phyloP scores from a whole-genome alignment of 2,113 vertebrate species.

The Jaculus jaculus region DNA sequence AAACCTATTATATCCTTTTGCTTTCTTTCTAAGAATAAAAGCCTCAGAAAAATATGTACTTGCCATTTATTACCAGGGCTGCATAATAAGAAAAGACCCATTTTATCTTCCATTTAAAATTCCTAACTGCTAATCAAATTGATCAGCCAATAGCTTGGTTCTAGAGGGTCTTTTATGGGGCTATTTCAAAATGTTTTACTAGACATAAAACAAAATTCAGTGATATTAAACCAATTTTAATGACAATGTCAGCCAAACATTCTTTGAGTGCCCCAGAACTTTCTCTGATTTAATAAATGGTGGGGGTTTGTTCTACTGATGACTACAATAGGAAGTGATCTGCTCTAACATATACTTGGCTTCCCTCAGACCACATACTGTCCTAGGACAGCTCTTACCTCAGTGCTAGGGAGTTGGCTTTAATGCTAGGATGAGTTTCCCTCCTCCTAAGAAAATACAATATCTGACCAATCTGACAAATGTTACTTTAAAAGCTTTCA shows the following conservation, averaged over 20 bases:
- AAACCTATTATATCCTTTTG: slow-evolving; percentile 83
- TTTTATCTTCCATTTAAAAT: slow-evolving; percentile 81
- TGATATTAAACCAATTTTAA: slow-evolving; percentile 74
- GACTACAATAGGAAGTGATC: not conserved
- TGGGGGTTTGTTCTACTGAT: not conserved
- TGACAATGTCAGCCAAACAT: slow-evolving; percentile 62
- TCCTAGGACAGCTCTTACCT: not conserved
- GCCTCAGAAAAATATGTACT: slow-evolving; percentile 80
- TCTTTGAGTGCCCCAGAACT: slow-evolving; percentile 47
- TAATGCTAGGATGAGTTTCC: not conserved
- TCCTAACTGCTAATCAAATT: slow-evolving; percentile 76
- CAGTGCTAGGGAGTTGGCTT: not conserved
- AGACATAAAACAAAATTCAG: slow-evolving; percentile 77
- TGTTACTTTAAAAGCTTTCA: slow-evolving; percentile 15
- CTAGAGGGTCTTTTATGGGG: slow-evolving; percentile 46
- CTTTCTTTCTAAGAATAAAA: slow-evolving; percentile 84
- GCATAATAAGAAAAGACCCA: slow-evolving; percentile 67
- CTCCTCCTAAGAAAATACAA: not conserved
- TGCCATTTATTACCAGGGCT: slow-evolving; percentile 81
- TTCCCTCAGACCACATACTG: not conserved
- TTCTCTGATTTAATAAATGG: not conserved
- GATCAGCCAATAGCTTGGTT: slow-evolving; percentile 67
- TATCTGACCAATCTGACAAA: not conserved
- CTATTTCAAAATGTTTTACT: slow-evolving; percentile 74
- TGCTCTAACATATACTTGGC: not conserved